A percentile compares a stretch with the other conserved stretches of the same genome.
These are phyloP conservation scores for Cancer borealis DNA, from an alignment of 2,888 invertebrate genomes.

Conservation along the genomic window DNA sequence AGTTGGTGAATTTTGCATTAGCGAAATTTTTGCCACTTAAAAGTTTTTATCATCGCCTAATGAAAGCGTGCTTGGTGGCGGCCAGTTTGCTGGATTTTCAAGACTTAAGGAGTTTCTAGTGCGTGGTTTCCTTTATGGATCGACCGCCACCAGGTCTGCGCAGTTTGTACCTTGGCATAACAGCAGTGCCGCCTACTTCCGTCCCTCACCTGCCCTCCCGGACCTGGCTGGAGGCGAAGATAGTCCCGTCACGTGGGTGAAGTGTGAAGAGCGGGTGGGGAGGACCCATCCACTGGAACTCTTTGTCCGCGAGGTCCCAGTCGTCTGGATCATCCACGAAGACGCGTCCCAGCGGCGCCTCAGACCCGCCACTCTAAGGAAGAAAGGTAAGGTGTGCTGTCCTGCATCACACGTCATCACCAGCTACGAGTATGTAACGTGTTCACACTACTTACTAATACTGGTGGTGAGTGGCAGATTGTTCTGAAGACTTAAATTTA, in stretches of 20 bases:
- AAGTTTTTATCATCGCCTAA: no score
- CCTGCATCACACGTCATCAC: background rate
- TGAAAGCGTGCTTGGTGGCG: no score
- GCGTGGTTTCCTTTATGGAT: no score
- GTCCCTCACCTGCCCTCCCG: slow-evolving; percentile 63
- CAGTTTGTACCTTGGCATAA: background rate
- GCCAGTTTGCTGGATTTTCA: no score
- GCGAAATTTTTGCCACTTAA: no score
- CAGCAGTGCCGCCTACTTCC: background rate
- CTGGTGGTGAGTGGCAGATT: no score
- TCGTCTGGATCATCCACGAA: slow-evolving; percentile 65
- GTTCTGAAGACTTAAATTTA: no score
- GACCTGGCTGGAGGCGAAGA: slow-evolving; percentile 59
- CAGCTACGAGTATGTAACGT: background rate
- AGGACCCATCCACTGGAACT: slow-evolving; percentile 51
- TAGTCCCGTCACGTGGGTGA: slow-evolving; percentile 29
- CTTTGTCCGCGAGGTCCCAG: slow-evolving; percentile 67
- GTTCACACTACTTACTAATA: no score
- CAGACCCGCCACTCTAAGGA: slow-evolving; percentile 51
- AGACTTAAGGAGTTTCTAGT: no score
- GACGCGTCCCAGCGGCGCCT: slow-evolving; percentile 61
- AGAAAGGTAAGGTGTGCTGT: background rate
- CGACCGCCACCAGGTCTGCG: no score
- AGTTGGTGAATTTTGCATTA: no score
- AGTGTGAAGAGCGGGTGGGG: slow-evolving; percentile 65